Percentiles rank a stretch among this genome's conserved stretches.
Conservation (phyloP, 2,113 vertebrate genomes). For the Sorex araneus region DNA sequence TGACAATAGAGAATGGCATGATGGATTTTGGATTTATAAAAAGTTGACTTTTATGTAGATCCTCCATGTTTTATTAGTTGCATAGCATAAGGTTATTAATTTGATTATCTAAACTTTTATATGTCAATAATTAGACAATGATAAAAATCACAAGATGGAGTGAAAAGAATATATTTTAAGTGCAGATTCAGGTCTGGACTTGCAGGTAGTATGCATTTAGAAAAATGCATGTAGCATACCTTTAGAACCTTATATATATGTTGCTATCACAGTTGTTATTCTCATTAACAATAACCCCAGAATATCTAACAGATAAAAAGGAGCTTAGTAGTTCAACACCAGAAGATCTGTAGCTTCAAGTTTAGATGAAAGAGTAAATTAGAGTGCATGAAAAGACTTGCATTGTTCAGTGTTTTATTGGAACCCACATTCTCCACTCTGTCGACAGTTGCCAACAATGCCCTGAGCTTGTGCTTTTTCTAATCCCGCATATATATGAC, state of each 20-base stretch:
- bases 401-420: neutral
- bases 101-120: neutral
- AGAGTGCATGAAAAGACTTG: neutral
- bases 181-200: no score
- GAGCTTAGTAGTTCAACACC: neutral
- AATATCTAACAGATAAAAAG: neutral
- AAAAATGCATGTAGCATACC: no score
- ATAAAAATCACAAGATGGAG: neutral
- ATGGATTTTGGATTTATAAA: neutral
- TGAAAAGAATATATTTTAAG: neutral
- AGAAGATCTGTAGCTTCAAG: neutral
- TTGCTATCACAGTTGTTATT: neutral
- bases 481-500: neutral
- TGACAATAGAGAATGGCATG: fast-evolving
- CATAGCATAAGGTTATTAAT: neutral
- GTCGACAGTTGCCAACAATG: neutral
- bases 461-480: neutral
- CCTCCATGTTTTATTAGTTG: neutral
- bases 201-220: neutral
- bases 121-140: neutral
- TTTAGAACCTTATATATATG: neutral
- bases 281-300: neutral
- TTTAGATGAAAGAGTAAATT: neutral
- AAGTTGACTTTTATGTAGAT: neutral
- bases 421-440: neutral